These are phyloP conservation scores for Pygocentrus nattereri DNA, from an alignment of 2,797 vertebrate genomes.

Conservation along the genomic window DNA sequence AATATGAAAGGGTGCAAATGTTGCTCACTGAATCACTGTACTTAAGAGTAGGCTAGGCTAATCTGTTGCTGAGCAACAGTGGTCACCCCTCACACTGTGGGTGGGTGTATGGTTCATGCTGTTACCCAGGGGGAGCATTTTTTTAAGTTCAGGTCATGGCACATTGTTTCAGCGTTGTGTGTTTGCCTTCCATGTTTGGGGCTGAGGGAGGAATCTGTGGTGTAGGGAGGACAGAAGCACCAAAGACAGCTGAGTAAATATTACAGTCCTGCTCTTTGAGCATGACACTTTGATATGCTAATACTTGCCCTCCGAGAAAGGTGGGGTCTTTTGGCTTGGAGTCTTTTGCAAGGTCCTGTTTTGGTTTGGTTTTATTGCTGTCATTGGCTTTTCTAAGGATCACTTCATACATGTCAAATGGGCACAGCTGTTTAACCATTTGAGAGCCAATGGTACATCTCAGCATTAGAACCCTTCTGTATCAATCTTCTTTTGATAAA, in stretches of 20 bases:
- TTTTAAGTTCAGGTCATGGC: conserved; percentile 57
- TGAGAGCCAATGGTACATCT: neutral
- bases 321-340: conserved; percentile 45
- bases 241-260: conserved; percentile 62
- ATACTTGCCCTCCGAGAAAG: conserved; percentile 50
- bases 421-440: conserved; percentile 38
- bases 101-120: conserved; percentile 52
- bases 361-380: conserved; percentile 43
- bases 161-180: conserved; percentile 42
- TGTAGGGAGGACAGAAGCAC: conserved; percentile 46
- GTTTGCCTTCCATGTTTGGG: conserved; percentile 53
- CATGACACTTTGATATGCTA: conserved; percentile 62
- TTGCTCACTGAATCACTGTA: conserved; percentile 47
- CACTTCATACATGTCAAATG: conserved; percentile 38
- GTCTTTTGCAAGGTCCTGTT: conserved; percentile 43
- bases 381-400: conserved; percentile 32
- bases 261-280: conserved; percentile 52
- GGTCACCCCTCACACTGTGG: conserved; percentile 46
- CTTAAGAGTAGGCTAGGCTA: conserved; percentile 52
- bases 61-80: conserved; percentile 65
- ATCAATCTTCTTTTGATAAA: neutral
- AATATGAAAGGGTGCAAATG: conserved; percentile 38
- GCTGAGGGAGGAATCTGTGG: conserved; percentile 53
- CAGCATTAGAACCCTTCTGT: neutral
- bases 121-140: conserved; percentile 58